Evolutionary conservation across 2,113 vertebrate genomes (phyloP).

Genomic region (Phaethon lepturus): DNA sequence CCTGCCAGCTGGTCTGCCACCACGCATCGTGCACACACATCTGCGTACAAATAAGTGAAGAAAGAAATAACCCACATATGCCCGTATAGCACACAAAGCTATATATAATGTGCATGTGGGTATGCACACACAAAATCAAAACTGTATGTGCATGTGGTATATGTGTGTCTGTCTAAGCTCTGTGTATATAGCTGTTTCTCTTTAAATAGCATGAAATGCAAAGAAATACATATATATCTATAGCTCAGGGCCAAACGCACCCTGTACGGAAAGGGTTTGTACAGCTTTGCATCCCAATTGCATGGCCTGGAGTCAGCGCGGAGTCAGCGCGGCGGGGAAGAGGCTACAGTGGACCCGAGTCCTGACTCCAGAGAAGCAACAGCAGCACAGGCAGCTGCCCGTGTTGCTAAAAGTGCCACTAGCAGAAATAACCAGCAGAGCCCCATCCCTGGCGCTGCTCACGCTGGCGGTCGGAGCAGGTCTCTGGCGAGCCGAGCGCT

Average conservation of each 20-base stretch:
- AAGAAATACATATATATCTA: neutral
- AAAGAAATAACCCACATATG: neutral
- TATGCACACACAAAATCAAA: neutral
- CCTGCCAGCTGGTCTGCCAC: neutral
- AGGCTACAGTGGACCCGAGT: neutral
- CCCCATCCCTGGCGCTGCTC: neutral
- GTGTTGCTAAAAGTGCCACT: neutral
- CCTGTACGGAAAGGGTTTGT: neutral
- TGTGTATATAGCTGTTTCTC: neutral
- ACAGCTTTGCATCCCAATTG: neutral
- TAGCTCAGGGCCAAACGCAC: neutral
- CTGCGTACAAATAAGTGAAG: neutral
- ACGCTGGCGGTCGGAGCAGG: neutral
- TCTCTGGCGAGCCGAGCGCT: neutral
- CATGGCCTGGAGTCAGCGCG: fast-evolving
- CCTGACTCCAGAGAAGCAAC: neutral
- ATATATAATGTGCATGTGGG: fast-evolving
- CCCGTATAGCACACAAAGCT: neutral
- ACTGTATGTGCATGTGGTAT: neutral
- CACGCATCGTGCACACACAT: fast-evolving
- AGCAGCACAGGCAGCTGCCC: neutral
- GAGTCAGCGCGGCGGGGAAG: fast-evolving
- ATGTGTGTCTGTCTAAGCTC: neutral
- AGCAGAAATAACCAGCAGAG: fast-evolving
- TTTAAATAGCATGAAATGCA: neutral